Evolutionary conservation across 2,888 invertebrate species (phyloP).

Genomic region (Leptothorax acervorum): DNA sequence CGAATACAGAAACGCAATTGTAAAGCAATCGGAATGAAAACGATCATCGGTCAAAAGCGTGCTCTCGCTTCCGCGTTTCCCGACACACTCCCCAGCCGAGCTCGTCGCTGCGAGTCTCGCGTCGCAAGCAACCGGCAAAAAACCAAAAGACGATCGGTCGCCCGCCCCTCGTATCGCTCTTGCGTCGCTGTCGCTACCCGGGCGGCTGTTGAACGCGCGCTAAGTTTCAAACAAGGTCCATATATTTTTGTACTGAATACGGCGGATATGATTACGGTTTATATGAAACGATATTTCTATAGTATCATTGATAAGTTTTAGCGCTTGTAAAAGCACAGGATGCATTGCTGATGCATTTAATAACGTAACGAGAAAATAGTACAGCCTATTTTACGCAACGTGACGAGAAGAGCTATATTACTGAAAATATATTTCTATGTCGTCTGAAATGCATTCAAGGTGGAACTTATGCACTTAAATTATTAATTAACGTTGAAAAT

Average conservation of each 20-base stretch:
- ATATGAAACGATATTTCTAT: not conserved
- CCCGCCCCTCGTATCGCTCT: no score
- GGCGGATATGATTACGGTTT: not conserved
- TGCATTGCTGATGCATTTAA: not conserved
- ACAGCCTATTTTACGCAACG: not conserved
- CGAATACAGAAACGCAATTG: no score
- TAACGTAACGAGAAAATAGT: not conserved
- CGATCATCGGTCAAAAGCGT: no score
- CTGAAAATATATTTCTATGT: not conserved
- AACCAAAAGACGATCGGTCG: no score
- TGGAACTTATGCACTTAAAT: not conserved
- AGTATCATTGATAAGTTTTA: not conserved
- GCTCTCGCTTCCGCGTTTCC: no score
- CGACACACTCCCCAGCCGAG: no score
- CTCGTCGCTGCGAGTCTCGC: no score
- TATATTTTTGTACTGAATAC: not conserved
- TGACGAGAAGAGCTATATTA: not conserved
- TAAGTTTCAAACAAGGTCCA: no score
- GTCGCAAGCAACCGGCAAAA: no score
- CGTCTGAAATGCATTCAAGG: not conserved
- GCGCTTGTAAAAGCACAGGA: not conserved
- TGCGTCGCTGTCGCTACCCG: no score
- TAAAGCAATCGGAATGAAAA: no score
- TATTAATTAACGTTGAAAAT: constrained; percentile 1
- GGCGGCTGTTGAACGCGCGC: no score